Conservation (phyloP, 2,113 vertebrate species). For the Petrocephalus zakoni region DNA sequence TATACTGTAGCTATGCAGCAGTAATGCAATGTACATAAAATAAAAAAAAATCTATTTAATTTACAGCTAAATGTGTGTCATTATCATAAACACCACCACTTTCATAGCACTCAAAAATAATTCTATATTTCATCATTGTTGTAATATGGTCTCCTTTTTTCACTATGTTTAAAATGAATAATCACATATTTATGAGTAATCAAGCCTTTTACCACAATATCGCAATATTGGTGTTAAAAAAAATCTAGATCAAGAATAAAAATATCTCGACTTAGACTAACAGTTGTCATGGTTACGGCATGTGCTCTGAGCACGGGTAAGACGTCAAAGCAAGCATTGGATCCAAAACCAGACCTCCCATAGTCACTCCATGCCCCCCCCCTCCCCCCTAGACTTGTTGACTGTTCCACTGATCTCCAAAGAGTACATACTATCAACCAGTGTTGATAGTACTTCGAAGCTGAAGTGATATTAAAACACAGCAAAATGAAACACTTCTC, state of each 20-base stretch:
- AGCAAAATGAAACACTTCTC: background rate
- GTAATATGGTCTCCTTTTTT: background rate
- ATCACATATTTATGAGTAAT: background rate
- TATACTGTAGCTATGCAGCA: background rate
- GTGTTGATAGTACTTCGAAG: background rate
- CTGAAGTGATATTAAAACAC: background rate
- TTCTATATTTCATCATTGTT: background rate
- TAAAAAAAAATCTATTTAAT: background rate
- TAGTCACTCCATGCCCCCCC: background rate
- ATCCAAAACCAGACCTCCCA: constrained; percentile 14
- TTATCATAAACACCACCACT: background rate
- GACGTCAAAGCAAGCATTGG: constrained; percentile 16
- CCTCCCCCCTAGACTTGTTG: background rate
- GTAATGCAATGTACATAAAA: background rate
- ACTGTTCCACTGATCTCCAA: constrained; percentile 12
- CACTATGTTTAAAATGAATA: background rate
- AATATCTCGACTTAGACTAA: constrained; percentile 22
- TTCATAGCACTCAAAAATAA: background rate
- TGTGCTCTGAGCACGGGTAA: constrained; percentile 13
- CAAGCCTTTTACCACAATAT: background rate
- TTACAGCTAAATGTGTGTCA: background rate
- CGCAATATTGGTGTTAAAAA: constrained; percentile 2
- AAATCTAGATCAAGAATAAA: constrained; percentile 23
- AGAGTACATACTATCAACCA: background rate
- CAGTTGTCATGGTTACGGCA: constrained; percentile 28